Evolutionary conservation across 2,113 vertebrate genomes (phyloP), one percentile per base, ranked within the genome.

Genomic region (Campylomormyrus numenius): DNA sequence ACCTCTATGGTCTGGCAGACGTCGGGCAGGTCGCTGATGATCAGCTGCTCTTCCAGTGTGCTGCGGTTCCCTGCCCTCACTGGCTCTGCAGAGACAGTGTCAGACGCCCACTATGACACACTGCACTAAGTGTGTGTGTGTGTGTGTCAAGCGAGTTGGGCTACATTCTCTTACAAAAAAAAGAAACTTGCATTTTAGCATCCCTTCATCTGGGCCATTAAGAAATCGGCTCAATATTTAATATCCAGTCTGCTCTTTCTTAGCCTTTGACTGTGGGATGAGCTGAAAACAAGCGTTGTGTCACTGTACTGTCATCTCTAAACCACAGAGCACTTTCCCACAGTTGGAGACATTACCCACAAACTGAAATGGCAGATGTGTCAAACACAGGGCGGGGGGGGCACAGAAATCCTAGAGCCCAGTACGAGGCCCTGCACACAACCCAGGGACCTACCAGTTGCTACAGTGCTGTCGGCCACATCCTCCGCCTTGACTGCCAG

Each of bases 1-100:
- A 99, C 98, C 91, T 99, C 98, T 7, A 99, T 98, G 5, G 98
- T 98, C 92, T 99, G 98, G 91, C 98, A 99, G 91, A 99, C 97
- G 56, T 98, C 98, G 0, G 98, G 98, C 3, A 98, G 97, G 88
- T 99, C 98, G 87, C 95, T 94, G 92, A 97, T 96, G 91, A 99
- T 98, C 94, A 99, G 94, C 31, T 97, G 96, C 90, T 98, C 97
- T 24, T 97, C 98, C 0, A 80, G 89, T 0, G 92, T 92, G 19
- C 93, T 93, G 84, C 90, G 90, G 80, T 91, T 87, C 21, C 66
- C 94, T 4, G 52, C 35, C 3, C 80, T 39, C 39, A 5, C 24
- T 13, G 89, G 89, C n/a, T 89, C 89, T 89, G 89, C 45, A n/a
- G 77, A 21, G 35, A 87, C 91, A 13, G 31, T 50, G 27, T 70